Base-by-base conservation (phyloP, 2,888 invertebrate genomes). In the Abrostola triplasia region DNA sequence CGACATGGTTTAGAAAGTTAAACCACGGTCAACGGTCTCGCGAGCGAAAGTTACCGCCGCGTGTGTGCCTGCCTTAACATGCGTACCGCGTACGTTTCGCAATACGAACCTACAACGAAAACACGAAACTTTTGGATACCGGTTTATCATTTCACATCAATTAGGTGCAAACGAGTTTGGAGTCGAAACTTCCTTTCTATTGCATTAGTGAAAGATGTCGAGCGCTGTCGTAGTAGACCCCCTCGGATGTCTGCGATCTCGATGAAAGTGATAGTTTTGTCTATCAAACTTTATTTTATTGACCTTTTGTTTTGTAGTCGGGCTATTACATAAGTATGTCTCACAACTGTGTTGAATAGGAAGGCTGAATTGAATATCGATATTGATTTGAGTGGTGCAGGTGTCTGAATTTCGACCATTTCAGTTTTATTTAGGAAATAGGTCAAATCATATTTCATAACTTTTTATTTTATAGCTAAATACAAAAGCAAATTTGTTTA, bases 1-100 rank as follows among this genome's bases (percentile, higher is more conserved):
- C 93, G 90, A 93, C 89, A 93, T 86, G 89, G 81, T 92, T 93
- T 93, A 93, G 94, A 94, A 94, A 94, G 94, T 90, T 87, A 87
- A 86, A 81, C 90, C 93, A 93, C 94, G 94, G 94, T 92, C 94
- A 92, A 89, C 87, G 92, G 92, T 90, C 94, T 83, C 88, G 86
- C 86, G 75, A 85, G 94, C 91, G 94, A 94, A 94, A 94, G 93
- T 93, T 91, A 84, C 73, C 76, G 79, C 79, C 67, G 80, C 77
- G 88, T 88, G 89, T 88, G 86, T 83, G 84, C 81, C 76, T 75
- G 80, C 80, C 84, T 83, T 85, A 80, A 86, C 86, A 86, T 87
- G 88, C 88, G 89, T 88, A 77, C 70, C 55, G 70, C 76, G 85
- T 70, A 67, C 64, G 80, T 89, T 85, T 87, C 86, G 85, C 88